These are phyloP conservation scores for Eumaeus atala DNA, from an alignment of 1,140 invertebrate species.

Conservation along the genomic window DNA sequence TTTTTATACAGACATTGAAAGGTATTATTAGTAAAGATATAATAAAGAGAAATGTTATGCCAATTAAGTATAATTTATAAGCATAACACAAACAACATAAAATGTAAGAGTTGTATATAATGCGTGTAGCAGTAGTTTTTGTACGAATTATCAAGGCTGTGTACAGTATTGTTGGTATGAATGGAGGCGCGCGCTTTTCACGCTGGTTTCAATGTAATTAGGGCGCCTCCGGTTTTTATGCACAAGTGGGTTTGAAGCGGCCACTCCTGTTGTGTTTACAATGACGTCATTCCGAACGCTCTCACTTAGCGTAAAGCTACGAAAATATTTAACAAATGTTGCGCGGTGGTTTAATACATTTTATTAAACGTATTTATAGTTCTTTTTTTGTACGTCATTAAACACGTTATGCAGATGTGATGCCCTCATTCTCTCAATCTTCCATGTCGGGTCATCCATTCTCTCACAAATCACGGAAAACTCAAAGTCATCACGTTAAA, in stretches of 20 bases:
- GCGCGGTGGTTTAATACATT: too few relatives aligned
- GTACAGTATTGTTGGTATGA: slow-evolving; percentile 36
- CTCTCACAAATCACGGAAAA: too few relatives aligned
- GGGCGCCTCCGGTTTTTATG: slow-evolving; percentile 45
- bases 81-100: not conserved
- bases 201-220: slow-evolving; percentile 58
- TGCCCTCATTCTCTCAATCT: too few relatives aligned
- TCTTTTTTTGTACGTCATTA: too few relatives aligned
- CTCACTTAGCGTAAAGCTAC: slow-evolving; percentile 8
- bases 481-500: too few relatives aligned
- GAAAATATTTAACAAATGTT: not conserved
- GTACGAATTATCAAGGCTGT: slow-evolving; percentile 21
- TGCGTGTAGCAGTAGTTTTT: slow-evolving; percentile 27
- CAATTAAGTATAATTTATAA: too few relatives aligned
- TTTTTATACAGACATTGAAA: too few relatives aligned
- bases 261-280: slow-evolving; percentile 33
- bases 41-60: too few relatives aligned
- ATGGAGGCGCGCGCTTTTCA: slow-evolving; percentile 41
- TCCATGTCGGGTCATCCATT: too few relatives aligned
- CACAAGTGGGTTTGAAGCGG: slow-evolving; percentile 47
- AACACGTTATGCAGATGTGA: too few relatives aligned
- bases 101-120: slow-evolving; percentile 25
- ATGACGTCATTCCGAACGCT: slow-evolving; percentile 15
- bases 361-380: not conserved
- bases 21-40: too few relatives aligned